Evolutionary conservation across 2,888 invertebrate species (phyloP).

Genomic region (Chloroclystis v-ata): DNA sequence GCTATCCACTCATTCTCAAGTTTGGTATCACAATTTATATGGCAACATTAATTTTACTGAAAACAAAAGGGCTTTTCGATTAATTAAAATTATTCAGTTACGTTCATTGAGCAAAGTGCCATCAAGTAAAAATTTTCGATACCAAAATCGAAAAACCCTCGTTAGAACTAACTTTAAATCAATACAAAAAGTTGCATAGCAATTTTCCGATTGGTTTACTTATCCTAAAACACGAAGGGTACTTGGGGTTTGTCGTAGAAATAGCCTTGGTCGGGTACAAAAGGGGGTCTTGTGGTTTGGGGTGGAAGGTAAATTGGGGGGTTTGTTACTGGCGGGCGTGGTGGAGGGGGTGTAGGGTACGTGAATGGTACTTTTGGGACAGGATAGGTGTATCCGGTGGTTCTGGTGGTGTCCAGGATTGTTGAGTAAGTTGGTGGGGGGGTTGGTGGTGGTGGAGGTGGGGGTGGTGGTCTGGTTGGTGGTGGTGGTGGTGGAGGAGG

Average conservation of each 20-base stretch:
- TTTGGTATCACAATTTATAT: constrained; percentile 73
- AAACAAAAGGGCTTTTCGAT: constrained; percentile 5
- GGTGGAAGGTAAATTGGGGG: constrained; percentile 21
- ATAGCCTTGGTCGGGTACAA: constrained; percentile 60
- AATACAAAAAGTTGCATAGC: neutral
- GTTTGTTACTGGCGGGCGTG: constrained; percentile 30
- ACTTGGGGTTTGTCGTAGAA: constrained; percentile 67
- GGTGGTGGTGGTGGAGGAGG: constrained; percentile 29
- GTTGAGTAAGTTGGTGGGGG: constrained; percentile 34
- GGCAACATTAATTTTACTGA: constrained; percentile 45
- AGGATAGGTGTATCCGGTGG: constrained; percentile 52
- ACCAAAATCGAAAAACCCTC: neutral
- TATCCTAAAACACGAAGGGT: constrained; percentile 64
- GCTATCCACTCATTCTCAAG: constrained; percentile 8
- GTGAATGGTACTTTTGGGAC: constrained; percentile 47
- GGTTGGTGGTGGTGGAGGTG: constrained; percentile 31
- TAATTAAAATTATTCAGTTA: no score
- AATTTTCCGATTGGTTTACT: constrained; percentile 19
- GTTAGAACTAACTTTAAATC: neutral
- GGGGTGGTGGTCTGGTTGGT: constrained; percentile 25
- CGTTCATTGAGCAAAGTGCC: no score
- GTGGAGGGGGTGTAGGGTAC: constrained; percentile 29
- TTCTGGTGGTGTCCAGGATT: constrained; percentile 31
- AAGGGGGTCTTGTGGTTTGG: constrained; percentile 53
- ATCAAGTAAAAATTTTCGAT: no score